A percentile compares a stretch with the other conserved stretches of the same genome.
Conservation (phyloP, 2,888 invertebrate genomes). For the Cosmorhoe ocellata region DNA sequence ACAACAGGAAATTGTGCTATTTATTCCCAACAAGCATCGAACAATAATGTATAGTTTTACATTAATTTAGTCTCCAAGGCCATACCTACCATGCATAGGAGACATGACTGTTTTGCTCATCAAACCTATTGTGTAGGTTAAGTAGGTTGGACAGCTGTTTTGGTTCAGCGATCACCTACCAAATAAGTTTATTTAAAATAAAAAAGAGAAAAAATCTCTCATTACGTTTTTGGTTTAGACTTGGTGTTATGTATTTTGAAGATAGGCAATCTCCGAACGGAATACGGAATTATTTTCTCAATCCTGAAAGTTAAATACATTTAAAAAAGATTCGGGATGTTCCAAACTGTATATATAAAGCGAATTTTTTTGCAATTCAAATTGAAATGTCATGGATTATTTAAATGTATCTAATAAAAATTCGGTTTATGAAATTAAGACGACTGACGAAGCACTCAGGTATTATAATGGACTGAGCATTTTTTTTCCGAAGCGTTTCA, state of each 20-base stretch:
- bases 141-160: slow-evolving; percentile 9
- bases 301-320: slow-evolving; percentile 16
- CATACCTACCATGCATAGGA: background rate
- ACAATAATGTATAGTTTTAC: slow-evolving; percentile 1
- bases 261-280: no score
- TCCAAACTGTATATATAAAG: slow-evolving; percentile 24
- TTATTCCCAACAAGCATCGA: background rate
- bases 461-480: background rate
- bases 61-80: slow-evolving; percentile 1
- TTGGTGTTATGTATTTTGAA: no score
- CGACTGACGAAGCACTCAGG: background rate
- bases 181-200: background rate
- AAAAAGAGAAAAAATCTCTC: no score
- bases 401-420: slow-evolving; percentile 24
- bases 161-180: slow-evolving; percentile 2
- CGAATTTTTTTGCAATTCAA: slow-evolving; percentile 30
- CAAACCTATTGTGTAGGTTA: background rate
- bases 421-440: slow-evolving; percentile 13
- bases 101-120: background rate
- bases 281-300: slow-evolving; percentile 10
- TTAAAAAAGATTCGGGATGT: slow-evolving; percentile 23
- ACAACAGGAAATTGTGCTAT: background rate
- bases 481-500: no score
- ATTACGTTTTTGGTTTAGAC: no score
- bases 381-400: slow-evolving; percentile 22